A percentile compares a stretch with the other conserved stretches of the same genome.
Evolutionary conservation across 2,888 invertebrate species (phyloP).

Genomic region (Alcis repandata): DNA sequence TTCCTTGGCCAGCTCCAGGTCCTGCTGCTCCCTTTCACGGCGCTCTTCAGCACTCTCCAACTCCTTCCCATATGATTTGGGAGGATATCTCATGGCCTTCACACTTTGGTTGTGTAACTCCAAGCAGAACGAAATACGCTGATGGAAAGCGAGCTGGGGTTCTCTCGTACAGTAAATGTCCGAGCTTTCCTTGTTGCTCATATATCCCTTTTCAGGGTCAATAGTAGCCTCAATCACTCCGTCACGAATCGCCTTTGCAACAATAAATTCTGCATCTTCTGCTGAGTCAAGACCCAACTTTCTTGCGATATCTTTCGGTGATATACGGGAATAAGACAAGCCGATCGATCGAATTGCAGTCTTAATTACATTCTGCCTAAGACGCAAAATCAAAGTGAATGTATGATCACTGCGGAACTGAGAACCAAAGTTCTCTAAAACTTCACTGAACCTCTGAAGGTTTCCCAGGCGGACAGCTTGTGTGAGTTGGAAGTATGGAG

Average conservation of each 20-base stretch:
- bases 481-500: slow-evolving; percentile 98
- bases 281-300: slow-evolving; percentile 97
- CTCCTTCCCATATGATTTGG: slow-evolving; percentile 99
- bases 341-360: slow-evolving; percentile 99
- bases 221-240: slow-evolving; percentile 99
- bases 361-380: slow-evolving; percentile 99
- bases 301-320: slow-evolving; percentile 96
- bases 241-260: slow-evolving; percentile 98
- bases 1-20: slow-evolving; percentile 99
- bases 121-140: slow-evolving; percentile 98
- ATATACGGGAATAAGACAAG: slow-evolving; percentile 97
- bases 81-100: slow-evolving; percentile 99
- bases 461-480: slow-evolving; percentile 98
- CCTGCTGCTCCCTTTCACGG: slow-evolving; percentile 98
- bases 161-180: slow-evolving; percentile 99
- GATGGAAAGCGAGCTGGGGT: slow-evolving; percentile 98
- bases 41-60: slow-evolving; percentile 98
- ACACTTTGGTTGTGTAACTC: slow-evolving; percentile 99
- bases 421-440: slow-evolving; percentile 95
- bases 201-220: slow-evolving; percentile 97
- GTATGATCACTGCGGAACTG: slow-evolving; percentile 98
- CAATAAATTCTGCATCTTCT: slow-evolving; percentile 99
- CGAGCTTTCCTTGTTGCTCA: slow-evolving; percentile 98
- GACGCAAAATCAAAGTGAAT: slow-evolving; percentile 96
- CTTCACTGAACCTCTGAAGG: slow-evolving; percentile 96